Evolutionary conservation across 2,797 vertebrate species (phyloP).

Genomic region (Argya squamiceps): DNA sequence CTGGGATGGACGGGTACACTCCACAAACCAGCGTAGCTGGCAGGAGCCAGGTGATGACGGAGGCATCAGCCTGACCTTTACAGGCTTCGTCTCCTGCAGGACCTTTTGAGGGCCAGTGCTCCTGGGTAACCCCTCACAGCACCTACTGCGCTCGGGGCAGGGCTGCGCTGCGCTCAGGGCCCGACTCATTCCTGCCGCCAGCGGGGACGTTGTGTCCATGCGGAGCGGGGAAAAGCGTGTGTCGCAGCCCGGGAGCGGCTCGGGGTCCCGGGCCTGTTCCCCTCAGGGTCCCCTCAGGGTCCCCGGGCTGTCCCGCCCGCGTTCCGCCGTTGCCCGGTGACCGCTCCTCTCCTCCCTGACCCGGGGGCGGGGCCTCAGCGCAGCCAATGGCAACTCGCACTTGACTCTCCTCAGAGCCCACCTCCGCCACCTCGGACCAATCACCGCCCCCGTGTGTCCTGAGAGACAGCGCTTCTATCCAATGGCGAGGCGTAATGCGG

Average conservation of each 20-base stretch:
- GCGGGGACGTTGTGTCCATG: too few relatives aligned
- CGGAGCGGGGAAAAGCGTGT: not conserved
- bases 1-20: not conserved
- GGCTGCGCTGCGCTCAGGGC: not conserved
- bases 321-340: not conserved
- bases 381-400: not conserved
- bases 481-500: not conserved
- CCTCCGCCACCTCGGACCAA: rapidly evolving
- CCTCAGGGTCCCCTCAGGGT: not conserved
- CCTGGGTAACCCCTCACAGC: not conserved
- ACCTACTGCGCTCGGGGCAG: not conserved
- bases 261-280: too few relatives aligned
- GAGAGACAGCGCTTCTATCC: not conserved
- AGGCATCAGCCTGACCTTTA: not conserved
- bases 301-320: not conserved
- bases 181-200: not conserved
- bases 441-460: rapidly evolving
- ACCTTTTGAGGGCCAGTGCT: not conserved
- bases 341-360: not conserved
- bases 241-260: not conserved
- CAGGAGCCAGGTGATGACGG: not conserved
- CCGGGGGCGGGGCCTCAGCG: not conserved
- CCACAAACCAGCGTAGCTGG: not conserved
- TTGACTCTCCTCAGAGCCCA: rapidly evolving
- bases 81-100: not conserved